Evolutionary conservation across 2,888 invertebrate species (phyloP).

Genomic region (Chaetogeoica ovagalla): DNA sequence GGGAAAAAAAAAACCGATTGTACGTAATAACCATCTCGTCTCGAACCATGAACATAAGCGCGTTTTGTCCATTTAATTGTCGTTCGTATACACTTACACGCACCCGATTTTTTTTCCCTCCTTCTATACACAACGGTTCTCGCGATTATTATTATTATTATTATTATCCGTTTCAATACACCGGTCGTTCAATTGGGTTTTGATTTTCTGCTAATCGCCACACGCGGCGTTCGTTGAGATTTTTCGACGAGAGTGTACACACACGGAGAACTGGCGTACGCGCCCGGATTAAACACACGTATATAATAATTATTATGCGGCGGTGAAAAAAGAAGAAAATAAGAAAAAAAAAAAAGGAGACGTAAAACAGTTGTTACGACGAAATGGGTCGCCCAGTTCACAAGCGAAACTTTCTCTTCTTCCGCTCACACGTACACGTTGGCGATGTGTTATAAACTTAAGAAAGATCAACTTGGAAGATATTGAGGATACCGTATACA

Average conservation of each 20-base stretch:
- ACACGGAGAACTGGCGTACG: background rate
- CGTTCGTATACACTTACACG: too few relatives aligned
- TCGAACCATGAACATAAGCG: too few relatives aligned
- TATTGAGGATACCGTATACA: conserved; percentile 10
- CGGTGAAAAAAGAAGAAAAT: too few relatives aligned
- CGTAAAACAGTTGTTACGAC: conserved; percentile 19
- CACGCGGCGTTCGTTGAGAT: background rate
- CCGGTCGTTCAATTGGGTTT: background rate
- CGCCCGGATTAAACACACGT: background rate
- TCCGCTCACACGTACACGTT: background rate
- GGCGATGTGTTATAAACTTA: background rate
- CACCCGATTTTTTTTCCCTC: too few relatives aligned
- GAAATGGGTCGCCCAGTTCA: conserved; percentile 50
- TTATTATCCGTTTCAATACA: too few relatives aligned
- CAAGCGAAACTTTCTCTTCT: conserved; percentile 47
- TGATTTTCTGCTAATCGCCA: background rate
- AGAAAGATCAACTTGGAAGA: background rate
- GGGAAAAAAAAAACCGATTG: too few relatives aligned
- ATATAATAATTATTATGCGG: conserved; percentile 1
- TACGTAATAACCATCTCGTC: too few relatives aligned
- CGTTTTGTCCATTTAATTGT: too few relatives aligned
- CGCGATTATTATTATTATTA: too few relatives aligned
- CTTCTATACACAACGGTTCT: too few relatives aligned
- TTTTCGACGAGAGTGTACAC: background rate
- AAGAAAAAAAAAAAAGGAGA: background rate